phyloP scores from a whole-genome alignment of 1,140 invertebrate genomes.

The Calosoma granatense region DNA sequence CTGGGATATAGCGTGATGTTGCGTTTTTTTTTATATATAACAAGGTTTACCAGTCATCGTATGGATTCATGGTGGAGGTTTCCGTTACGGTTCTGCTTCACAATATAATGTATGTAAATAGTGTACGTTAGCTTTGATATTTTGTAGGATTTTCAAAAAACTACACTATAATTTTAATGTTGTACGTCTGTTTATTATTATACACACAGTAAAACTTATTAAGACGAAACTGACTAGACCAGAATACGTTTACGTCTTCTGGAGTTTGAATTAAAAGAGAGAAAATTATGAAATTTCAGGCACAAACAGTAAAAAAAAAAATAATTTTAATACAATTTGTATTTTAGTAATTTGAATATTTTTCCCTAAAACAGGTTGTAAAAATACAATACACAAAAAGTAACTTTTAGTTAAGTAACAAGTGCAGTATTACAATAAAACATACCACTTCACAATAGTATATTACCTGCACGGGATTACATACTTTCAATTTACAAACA shows the following conservation, averaged over 20 bases:
- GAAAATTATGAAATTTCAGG: conserved; percentile 5
- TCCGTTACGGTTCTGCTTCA: conserved; percentile 49
- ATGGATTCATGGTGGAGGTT: conserved; percentile 54
- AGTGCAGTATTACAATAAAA: too few relatives aligned
- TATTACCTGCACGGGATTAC: not conserved
- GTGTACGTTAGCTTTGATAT: not conserved
- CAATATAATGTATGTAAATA: conserved; percentile 44
- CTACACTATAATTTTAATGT: not conserved
- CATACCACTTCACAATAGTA: not conserved
- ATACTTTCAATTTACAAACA: not conserved
- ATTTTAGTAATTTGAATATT: too few relatives aligned
- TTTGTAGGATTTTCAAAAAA: not conserved
- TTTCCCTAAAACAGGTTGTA: too few relatives aligned
- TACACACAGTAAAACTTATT: not conserved
- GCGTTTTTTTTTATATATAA: too few relatives aligned
- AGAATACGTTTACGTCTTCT: not conserved
- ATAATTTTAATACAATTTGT: too few relatives aligned
- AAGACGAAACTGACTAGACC: not conserved
- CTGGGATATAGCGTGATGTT: too few relatives aligned
- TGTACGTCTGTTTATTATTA: not conserved
- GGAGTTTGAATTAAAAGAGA: not conserved
- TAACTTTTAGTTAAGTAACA: too few relatives aligned
- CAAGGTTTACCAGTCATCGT: conserved; percentile 46
- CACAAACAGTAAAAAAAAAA: too few relatives aligned
- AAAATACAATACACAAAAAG: too few relatives aligned